A percentile compares a stretch with the other conserved stretches of the same genome.
phyloP scores from a whole-genome alignment of 2,113 vertebrate species.

The Cebus imitator region DNA sequence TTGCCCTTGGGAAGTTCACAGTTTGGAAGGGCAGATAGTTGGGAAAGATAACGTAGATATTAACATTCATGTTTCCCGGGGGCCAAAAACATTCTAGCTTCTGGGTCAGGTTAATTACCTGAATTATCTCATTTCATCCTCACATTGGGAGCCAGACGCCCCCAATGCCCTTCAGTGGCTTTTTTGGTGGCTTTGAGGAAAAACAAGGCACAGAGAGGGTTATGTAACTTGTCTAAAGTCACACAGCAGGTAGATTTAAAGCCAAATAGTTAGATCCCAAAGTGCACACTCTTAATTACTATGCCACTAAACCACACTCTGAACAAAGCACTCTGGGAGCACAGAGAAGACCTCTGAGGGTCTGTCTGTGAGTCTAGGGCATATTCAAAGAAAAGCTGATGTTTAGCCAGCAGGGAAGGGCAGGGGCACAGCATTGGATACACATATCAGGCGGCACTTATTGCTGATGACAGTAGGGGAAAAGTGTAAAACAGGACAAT shows the following conservation, averaged over 20 bases:
- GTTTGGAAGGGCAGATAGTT: neutral
- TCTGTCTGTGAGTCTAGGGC: neutral
- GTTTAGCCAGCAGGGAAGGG: neutral
- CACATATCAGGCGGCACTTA: neutral
- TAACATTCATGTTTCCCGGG: neutral
- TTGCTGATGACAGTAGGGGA: neutral
- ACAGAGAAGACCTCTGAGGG: neutral
- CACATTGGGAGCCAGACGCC: neutral
- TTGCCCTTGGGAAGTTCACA: neutral
- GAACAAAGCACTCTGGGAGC: neutral
- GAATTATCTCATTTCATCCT: neutral
- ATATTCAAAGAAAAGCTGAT: neutral
- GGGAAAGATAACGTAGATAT: neutral
- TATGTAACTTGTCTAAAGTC: neutral
- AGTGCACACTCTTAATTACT: neutral
- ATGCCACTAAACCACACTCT: neutral
- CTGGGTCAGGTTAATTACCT: too few relatives aligned
- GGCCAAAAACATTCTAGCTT: neutral
- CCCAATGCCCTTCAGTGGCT: too few relatives aligned
- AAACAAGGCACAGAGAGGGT: constrained; percentile 10
- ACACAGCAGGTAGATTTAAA: neutral
- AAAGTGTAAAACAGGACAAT: neutral
- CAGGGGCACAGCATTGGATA: neutral
- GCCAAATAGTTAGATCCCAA: neutral
- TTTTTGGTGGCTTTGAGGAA: neutral